Evolutionary conservation across 2,113 vertebrate species (phyloP).

Genomic region (Cinclus cinclus): DNA sequence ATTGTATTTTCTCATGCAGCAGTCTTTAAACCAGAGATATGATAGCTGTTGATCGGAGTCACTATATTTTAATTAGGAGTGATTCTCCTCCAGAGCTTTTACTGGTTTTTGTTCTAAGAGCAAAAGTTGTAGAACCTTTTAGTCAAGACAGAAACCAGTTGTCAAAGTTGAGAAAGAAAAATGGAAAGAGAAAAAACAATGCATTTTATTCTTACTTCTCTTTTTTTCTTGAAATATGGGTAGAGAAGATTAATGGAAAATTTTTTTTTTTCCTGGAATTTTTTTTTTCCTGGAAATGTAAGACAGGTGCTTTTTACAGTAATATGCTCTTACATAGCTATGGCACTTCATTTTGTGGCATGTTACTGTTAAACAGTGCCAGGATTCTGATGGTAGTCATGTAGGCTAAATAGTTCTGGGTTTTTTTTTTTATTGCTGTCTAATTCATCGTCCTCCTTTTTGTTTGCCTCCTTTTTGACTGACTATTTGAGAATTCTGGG

Average conservation of each 20-base stretch:
- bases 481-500: not conserved
- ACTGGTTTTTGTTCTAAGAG: not conserved
- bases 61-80: not conserved
- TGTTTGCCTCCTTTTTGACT: not conserved
- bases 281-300: not conserved
- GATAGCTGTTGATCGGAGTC: not conserved
- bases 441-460: not conserved
- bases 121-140: not conserved
- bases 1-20: not conserved
- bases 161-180: not conserved
- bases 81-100: not conserved
- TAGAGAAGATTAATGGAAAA: not conserved
- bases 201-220: not conserved
- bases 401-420: not conserved
- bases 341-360: not conserved
- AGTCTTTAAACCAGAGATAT: not conserved
- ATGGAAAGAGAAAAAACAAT: not conserved
- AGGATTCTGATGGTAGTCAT: not conserved
- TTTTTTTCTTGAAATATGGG: not conserved
- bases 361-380: not conserved
- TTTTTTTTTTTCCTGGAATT: not conserved
- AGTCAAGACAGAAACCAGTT: not conserved
- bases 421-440: not conserved
- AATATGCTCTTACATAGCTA: not conserved
- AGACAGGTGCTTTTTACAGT: not conserved